Conservation (phyloP, 2,888 invertebrate genomes). For the Acanthococcus lagerstroemiae region DNA sequence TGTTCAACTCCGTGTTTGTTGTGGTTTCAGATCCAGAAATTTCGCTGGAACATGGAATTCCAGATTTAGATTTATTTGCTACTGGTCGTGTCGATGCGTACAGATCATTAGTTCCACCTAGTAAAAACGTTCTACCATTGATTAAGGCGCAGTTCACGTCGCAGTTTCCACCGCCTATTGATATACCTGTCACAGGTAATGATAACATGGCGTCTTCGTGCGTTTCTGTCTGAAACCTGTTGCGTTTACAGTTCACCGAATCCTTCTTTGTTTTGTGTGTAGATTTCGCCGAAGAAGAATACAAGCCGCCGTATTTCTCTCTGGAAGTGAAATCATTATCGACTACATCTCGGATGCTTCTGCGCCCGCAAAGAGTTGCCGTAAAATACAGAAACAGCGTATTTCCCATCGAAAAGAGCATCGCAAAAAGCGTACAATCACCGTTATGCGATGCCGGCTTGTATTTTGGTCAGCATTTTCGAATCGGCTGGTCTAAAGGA, state of each 20-base stretch:
- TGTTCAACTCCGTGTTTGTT: no score
- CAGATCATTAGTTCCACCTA: conserved; percentile 2
- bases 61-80: conserved; percentile 21
- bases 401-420: conserved; percentile 9
- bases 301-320: conserved; percentile 12
- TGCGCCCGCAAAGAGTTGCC: conserved; percentile 12
- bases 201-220: not conserved
- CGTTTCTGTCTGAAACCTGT: not conserved
- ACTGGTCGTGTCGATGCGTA: conserved; percentile 12
- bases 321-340: conserved; percentile 8
- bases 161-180: conserved; percentile 18
- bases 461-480: conserved; percentile 13
- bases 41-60: conserved; percentile 16
- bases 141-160: conserved; percentile 17
- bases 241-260: not conserved
- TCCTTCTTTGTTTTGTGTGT: not conserved
- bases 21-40: conserved; percentile 20
- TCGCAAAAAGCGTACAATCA: not conserved
- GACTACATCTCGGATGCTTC: not conserved
- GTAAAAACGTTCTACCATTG: conserved; percentile 7
- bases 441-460: conserved; percentile 11
- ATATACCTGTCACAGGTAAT: conserved; percentile 15
- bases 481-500: conserved; percentile 31
- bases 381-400: conserved; percentile 15
- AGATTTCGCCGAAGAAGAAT: conserved; percentile 22